Conservation (phyloP, 2,888 invertebrate genomes). For the Acanthopleura granulata region DNA sequence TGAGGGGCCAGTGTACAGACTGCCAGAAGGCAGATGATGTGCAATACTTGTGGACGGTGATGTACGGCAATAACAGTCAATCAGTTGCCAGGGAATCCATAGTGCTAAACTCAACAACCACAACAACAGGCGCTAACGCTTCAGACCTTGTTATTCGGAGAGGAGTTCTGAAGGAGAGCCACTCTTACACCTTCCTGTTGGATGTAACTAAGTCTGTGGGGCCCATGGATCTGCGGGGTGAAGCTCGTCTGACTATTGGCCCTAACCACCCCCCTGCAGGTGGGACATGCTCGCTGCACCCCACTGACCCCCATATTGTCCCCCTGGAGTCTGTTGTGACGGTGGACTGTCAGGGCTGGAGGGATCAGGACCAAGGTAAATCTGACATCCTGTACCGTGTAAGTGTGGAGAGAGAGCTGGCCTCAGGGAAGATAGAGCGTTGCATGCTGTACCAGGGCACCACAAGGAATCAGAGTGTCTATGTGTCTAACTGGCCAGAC, state of each 20-base stretch:
- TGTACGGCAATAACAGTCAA: not conserved
- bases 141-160: not conserved
- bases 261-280: not conserved
- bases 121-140: constrained; percentile 5
- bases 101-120: not conserved
- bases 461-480: not conserved
- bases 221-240: not conserved
- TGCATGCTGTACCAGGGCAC: not conserved
- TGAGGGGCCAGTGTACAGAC: not conserved
- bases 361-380: not conserved
- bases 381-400: not conserved
- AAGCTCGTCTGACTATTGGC: not conserved
- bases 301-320: not conserved
- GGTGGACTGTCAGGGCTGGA: not conserved
- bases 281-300: not conserved
- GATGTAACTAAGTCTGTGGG: not conserved
- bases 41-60: not conserved
- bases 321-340: not conserved
- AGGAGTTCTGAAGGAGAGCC: not conserved
- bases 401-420: not conserved
- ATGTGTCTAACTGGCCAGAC: not conserved
- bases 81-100: not conserved
- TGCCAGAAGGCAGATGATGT: not conserved
- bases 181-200: not conserved
- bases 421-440: not conserved